Base-by-base conservation (phyloP, 2,797 vertebrate genomes). In the Fistularia tabacaria region DNA sequence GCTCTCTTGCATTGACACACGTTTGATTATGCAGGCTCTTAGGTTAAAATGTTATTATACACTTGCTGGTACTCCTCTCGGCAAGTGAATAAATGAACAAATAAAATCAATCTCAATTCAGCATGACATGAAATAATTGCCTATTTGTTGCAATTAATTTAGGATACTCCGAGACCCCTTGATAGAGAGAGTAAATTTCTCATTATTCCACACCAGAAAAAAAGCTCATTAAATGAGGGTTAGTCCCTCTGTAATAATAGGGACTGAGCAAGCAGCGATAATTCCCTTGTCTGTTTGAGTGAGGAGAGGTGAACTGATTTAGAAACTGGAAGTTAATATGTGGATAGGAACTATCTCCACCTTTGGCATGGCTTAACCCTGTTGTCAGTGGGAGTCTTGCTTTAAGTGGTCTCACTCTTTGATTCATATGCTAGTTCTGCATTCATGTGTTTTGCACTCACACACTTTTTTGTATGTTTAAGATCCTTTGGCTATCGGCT, bases 91-190 rank as follows among this genome's bases (percentile, higher is more conserved):
- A 62, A 73, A 83, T 52, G 58, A 82, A 73, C 80, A 80, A 86
- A 84, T 75, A 79, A 74, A 77, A 81, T 82, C 81, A 80, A 80
- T 82, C 73, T 75, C 69, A 64, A 57, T 76, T 72, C 47, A 11
- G 46, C 46, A 7, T 49, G 66, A 65, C 68, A 67, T 51, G 42
- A 76, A 84, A 83, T 84, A 85, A 85, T 85, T 85, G 78, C 69
- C 76, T 73, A 67, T 86, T 85, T 85, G 80, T 84, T 80, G 74
- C 77, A 83, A 81, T 85, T 85, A 75, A 83, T 87, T 70, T 74
- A 53, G 15, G 52, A 47, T 65, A 59, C 63, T 71, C 61, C 59
- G 36, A 66, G 67, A 83, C 66, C 83, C 67, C 12, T 47, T 74
- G 71, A 68, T 77, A 81, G 74, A 74, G 66, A 83, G 71, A 77